Base-by-base conservation (phyloP, 2,113 vertebrate species). In the Eleginops maclovinus region DNA sequence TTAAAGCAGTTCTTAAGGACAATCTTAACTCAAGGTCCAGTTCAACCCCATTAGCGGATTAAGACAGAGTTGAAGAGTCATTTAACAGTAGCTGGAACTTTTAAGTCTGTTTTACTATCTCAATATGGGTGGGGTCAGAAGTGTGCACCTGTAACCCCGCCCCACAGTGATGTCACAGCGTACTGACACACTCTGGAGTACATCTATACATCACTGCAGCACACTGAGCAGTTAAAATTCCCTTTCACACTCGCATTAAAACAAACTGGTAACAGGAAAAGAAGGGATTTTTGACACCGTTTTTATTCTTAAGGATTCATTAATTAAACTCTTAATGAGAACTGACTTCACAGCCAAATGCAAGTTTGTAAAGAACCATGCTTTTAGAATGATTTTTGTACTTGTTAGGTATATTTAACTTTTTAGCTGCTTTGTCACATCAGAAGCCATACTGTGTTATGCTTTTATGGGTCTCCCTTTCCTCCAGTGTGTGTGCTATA, bases 271-370 rank as follows among this genome's bases (percentile, higher is more conserved):
- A 36, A 61, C 31, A 47, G 31, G 1, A 19, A 15, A 21, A 53
- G 24, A 73, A 66, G 69, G 61, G 31, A 79, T 50, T 36, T 31
- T 28, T 65, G 15, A 41, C 1, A 4, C 3, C 22, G 1, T 63
- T 50, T n/a, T 59, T 54, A 43, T 50, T 55, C 17, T 47, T n/a
- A 66, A 19, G 50, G n/a, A 47, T 75, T 59, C 63, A 51, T 55
- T 74, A 75, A 68, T 15, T 40, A 26, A 47, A 75, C 59, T 63
- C 59, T 62, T 74, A 75, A 68, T 15, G 46, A 61, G 31, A 61
- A 65, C 4, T 16, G 10, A 41, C 12, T 15, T 58, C 14, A 46
- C 26, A 26, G 26, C 43, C 55, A 49, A 70, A 75, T 17, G 13
- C 6, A 63, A 70, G 22, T 6, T 19, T 41, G 21, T 49, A 47